phyloP scores from a whole-genome alignment of 2,113 vertebrate genomes.

The Rhinopomastus cyanomelas region DNA sequence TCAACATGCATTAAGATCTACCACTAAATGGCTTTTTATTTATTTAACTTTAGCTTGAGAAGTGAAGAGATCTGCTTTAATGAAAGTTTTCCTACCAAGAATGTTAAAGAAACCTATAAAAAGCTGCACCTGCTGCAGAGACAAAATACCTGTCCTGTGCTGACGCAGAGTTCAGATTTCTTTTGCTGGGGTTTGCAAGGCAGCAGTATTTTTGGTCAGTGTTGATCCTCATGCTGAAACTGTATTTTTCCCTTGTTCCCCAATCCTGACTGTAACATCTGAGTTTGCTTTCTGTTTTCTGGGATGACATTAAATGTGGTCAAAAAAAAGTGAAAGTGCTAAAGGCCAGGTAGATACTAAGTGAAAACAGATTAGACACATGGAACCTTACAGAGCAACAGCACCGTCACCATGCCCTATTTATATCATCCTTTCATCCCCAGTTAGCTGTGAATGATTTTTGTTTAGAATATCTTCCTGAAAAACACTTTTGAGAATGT shows the following conservation, averaged over 20 bases:
- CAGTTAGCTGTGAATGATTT: neutral
- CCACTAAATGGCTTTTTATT: conserved; percentile 38
- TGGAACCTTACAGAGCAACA: neutral
- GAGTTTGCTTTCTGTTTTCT: neutral
- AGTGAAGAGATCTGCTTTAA: neutral
- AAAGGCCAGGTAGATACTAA: neutral
- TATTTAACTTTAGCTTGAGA: conserved; percentile 17
- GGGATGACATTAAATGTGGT: neutral
- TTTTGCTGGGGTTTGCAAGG: neutral
- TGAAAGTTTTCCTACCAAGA: neutral
- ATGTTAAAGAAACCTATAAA: conserved; percentile 1
- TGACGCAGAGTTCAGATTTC: neutral
- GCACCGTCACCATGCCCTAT: neutral
- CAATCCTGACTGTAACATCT: neutral
- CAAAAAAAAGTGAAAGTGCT: neutral
- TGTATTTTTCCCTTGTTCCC: neutral
- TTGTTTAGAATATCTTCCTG: conserved; percentile 9
- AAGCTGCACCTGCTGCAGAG: neutral
- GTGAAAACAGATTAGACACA: neutral
- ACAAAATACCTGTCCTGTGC: neutral
- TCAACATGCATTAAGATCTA: conserved; percentile 32
- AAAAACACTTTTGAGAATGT: conserved; percentile 31
- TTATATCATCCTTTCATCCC: neutral
- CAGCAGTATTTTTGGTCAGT: neutral
- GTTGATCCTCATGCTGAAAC: neutral